These are phyloP conservation scores for Sebastes oblongus DNA, from an alignment of 2,797 vertebrate species.

Conservation along the genomic window DNA sequence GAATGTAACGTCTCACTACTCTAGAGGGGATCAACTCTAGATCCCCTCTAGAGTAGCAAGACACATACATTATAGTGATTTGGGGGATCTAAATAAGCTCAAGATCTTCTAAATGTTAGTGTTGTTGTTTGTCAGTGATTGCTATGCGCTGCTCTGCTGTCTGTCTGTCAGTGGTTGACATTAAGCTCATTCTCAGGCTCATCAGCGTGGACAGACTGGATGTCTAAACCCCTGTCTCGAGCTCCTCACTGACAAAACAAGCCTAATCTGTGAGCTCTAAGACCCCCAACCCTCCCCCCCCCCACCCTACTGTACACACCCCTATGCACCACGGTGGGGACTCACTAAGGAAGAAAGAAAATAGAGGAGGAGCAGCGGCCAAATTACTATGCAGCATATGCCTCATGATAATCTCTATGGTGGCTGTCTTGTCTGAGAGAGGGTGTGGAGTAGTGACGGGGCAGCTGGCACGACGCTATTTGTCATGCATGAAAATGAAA, in stretches of 20 bases:
- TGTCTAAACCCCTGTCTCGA: slow-evolving; percentile 40
- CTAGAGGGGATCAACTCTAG: neutral
- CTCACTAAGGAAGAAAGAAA: neutral
- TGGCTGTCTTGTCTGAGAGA: slow-evolving; percentile 35
- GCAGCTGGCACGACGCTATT: slow-evolving; percentile 30
- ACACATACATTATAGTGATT: slow-evolving; percentile 15
- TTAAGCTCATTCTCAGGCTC: slow-evolving; percentile 57
- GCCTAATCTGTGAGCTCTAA: slow-evolving; percentile 60
- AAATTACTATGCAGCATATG: slow-evolving; percentile 57
- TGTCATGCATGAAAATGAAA: slow-evolving; percentile 51
- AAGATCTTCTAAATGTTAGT: slow-evolving; percentile 6
- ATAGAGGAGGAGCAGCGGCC: slow-evolving; percentile 42
- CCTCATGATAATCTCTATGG: slow-evolving; percentile 38
- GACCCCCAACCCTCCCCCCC: slow-evolving; percentile 9
- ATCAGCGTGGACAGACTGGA: slow-evolving; percentile 43
- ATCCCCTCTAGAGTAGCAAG: neutral
- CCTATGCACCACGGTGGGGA: slow-evolving; percentile 15
- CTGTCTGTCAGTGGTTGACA: slow-evolving; percentile 47
- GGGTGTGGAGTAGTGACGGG: slow-evolving; percentile 32
- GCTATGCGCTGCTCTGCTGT: slow-evolving; percentile 25
- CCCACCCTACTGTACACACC: neutral
- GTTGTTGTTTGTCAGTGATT: slow-evolving; percentile 32
- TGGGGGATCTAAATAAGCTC: slow-evolving; percentile 15
- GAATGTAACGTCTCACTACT: neutral
- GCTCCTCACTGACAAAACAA: slow-evolving; percentile 61